Conservation (phyloP, 1,140 invertebrate species). For the Acyrthosiphon pisum region DNA sequence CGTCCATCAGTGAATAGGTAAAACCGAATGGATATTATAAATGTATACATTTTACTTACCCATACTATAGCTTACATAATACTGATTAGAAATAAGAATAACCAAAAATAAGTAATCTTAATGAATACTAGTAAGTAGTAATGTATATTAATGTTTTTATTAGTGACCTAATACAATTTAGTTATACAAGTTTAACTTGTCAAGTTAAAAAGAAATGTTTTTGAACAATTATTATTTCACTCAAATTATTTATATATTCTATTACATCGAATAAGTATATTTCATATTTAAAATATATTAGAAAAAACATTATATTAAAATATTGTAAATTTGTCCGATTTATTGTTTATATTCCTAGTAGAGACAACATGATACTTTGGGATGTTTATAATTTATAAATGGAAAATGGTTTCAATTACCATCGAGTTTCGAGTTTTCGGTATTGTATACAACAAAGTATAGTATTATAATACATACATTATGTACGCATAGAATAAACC, state of each 20-base stretch:
- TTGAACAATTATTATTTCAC: not conserved
- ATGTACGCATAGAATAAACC: not conserved
- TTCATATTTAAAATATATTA: not conserved
- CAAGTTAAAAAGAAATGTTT: not conserved
- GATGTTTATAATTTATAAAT: not conserved
- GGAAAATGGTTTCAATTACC: not conserved
- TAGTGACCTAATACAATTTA: not conserved
- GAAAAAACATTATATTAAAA: too few species aligned
- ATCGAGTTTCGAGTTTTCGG: not conserved
- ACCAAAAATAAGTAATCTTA: too few species aligned
- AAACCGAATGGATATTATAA: too few species aligned
- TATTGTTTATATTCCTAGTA: not conserved
- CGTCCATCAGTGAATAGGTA: too few species aligned
- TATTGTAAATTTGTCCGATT: not conserved
- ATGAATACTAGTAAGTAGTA: too few species aligned
- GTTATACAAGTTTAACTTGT: too few species aligned
- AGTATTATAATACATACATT: not conserved
- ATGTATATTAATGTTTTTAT: too few species aligned
- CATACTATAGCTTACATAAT: too few species aligned
- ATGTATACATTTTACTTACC: too few species aligned
- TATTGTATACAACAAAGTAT: not conserved
- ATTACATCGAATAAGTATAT: not conserved
- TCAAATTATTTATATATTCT: not conserved
- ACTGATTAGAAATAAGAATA: too few species aligned
- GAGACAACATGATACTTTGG: not conserved